Base-by-base conservation (phyloP, 2,888 invertebrate species). In the Zhengitettix transpicula region DNA sequence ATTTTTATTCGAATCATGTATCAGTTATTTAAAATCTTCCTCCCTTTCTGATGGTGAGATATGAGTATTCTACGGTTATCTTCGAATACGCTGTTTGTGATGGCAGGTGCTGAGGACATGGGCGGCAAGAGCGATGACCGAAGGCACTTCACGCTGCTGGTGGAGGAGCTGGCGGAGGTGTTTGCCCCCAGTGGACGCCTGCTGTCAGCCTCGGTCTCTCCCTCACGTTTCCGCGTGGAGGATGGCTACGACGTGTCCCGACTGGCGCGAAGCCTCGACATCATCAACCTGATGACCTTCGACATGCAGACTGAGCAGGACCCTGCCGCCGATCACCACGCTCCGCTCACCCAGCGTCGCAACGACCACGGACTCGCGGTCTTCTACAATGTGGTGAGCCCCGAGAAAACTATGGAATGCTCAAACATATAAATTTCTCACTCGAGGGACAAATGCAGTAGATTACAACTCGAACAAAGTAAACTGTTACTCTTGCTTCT, bases 251-350 rank as follows among this genome's bases (percentile, higher is more conserved):
- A 83, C 61, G 77, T 85, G 2, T 72, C 75, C 12, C 79, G 79
- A 56, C 73, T 87, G 0, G 55, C 57, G n/a, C 58, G 77, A 79
- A 53, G 79, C 14, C 79, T 82, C 1, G 86, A 88, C 71, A 81
- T 85, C 67, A 76, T 87, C 1, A 79, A 84, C 51, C 71, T 89
- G 9, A 82, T 84, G 72, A 81, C 85, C 0, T 89, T 83, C 74
- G 79, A 81, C 67, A 73, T 79, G 63, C 75, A 78, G 62, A 75
- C 77, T 56, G 76, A 75, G 14, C 68, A 71, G 64, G 72, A 71
- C 40, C 64, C 64, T 16, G 63, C 61, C 67, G 71, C 68, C 9
- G 77, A 77, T 64, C 79, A 80, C 67, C 78, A 77, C 63, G 69
- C 78, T 3, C 79, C 71, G 68, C 74, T 76, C 67, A 74, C 63